Conservation (phyloP, 2,797 vertebrate species). For the Mycteria americana region DNA sequence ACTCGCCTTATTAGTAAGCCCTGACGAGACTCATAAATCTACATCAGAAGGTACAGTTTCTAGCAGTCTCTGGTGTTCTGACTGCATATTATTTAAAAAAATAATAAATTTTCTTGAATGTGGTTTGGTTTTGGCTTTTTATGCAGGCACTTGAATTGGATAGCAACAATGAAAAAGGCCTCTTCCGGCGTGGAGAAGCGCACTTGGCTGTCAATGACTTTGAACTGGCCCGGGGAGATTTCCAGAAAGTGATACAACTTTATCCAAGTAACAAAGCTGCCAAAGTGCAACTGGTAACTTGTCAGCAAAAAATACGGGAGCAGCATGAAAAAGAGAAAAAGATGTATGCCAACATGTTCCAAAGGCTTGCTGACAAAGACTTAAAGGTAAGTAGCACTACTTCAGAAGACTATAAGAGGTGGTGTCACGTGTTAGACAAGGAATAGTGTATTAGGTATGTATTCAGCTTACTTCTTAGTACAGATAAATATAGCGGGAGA, state of each 20-base stretch:
- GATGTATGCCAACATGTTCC: conserved; percentile 98
- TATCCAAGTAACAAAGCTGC: conserved; percentile 96
- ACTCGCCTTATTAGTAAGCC: not conserved
- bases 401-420: not conserved
- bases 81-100: not conserved
- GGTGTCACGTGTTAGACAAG: not conserved
- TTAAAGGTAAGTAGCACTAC: conserved; percentile 79
- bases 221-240: conserved; percentile 86
- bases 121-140: not conserved
- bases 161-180: conserved; percentile 89
- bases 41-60: not conserved
- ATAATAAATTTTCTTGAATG: not conserved
- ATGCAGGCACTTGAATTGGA: conserved; percentile 89
- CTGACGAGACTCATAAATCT: not conserved
- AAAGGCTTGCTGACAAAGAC: conserved; percentile 91
- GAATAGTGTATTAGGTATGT: not conserved
- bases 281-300: conserved; percentile 85
- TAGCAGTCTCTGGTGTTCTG: not conserved
- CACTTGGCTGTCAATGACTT: conserved; percentile 91
- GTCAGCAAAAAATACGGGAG: conserved; percentile 89
- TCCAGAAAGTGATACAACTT: conserved; percentile 88
- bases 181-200: conserved; percentile 93
- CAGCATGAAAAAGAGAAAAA: conserved; percentile 94
- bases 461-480: not conserved
- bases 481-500: not conserved